A percentile compares a stretch with the other conserved stretches of the same genome.
Conservation (phyloP, 2,888 invertebrate species). For the Tenthredo scrophulariae region DNA sequence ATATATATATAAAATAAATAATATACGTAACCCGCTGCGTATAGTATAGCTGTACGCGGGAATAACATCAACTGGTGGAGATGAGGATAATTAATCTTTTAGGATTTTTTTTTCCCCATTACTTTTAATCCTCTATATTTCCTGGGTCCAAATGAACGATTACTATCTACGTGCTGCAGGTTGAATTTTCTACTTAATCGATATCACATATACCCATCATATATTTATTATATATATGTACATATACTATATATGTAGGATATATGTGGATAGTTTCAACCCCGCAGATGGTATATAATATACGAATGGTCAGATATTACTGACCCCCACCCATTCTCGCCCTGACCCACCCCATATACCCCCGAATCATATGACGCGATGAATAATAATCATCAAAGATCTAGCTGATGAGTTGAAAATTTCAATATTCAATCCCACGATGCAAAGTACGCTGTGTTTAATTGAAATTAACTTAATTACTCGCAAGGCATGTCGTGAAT, state of each 20-base stretch:
- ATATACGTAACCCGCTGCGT: conserved; percentile 10
- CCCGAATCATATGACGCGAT: background rate
- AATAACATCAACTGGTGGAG: conserved; percentile 45
- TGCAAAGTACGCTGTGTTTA: conserved; percentile 25
- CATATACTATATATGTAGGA: background rate
- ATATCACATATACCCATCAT: background rate
- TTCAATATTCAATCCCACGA: conserved; percentile 12
- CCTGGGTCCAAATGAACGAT: conserved; percentile 36
- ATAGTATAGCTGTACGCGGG: background rate
- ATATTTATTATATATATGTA: background rate
- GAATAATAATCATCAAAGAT: conserved; percentile 13
- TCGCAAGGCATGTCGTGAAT: conserved; percentile 36
- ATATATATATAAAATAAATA: conserved; percentile 25
- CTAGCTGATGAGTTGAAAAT: background rate
- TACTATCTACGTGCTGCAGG: background rate
- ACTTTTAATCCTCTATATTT: conserved; percentile 48
- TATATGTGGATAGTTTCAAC: background rate
- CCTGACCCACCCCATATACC: background rate
- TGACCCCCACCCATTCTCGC: background rate
- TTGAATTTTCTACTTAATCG: conserved; percentile 4
- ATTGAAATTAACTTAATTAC: conserved; percentile 36
- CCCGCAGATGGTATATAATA: background rate
- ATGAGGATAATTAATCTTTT: conserved; percentile 51
- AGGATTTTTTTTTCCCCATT: conserved; percentile 29
- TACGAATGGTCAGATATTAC: conserved; percentile 3